Percentiles rank a stretch among this genome's conserved stretches.
phyloP scores from a whole-genome alignment of 2,888 invertebrate species.

The Diarsia brunnea region DNA sequence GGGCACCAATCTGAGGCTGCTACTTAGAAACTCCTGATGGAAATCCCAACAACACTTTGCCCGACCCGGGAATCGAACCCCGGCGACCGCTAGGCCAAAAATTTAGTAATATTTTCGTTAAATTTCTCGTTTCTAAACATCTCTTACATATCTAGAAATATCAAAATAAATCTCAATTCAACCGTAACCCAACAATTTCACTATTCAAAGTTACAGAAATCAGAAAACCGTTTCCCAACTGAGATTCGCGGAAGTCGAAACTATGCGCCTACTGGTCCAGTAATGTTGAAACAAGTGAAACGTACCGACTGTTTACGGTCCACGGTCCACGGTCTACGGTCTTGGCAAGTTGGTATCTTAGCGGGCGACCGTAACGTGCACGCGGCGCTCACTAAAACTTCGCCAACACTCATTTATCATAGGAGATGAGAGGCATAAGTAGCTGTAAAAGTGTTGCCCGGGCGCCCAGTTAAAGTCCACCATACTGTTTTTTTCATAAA shows the following conservation, averaged over 20 bases:
- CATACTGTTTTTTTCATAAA: conserved; percentile 74
- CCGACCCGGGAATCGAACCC: no score
- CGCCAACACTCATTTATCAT: conserved; percentile 86
- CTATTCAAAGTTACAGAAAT: conserved; percentile 46
- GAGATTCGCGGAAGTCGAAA: conserved; percentile 51
- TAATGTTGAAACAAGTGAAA: conserved; percentile 75
- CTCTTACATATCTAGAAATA: background rate
- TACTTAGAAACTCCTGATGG: no score
- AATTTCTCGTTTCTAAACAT: no score
- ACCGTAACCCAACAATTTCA: background rate
- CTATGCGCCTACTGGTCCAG: conserved; percentile 58
- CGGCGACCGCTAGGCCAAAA: no score
- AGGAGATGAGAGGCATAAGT: conserved; percentile 82
- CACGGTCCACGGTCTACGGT: conserved; percentile 65
- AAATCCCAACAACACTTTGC: no score
- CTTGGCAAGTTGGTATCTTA: conserved; percentile 73
- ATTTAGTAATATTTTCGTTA: no score
- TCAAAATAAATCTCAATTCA: background rate
- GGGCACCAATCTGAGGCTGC: no score
- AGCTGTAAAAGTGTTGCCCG: conserved; percentile 77
- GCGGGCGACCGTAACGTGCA: conserved; percentile 79
- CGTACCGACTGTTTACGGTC: conserved; percentile 74
- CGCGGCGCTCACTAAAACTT: conserved; percentile 82
- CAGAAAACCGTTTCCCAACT: conserved; percentile 44
- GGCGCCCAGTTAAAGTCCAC: conserved; percentile 65